Evolutionary conservation across 2,113 vertebrate species (phyloP).

Genomic region (Calyptommatus sinebrachiatus): DNA sequence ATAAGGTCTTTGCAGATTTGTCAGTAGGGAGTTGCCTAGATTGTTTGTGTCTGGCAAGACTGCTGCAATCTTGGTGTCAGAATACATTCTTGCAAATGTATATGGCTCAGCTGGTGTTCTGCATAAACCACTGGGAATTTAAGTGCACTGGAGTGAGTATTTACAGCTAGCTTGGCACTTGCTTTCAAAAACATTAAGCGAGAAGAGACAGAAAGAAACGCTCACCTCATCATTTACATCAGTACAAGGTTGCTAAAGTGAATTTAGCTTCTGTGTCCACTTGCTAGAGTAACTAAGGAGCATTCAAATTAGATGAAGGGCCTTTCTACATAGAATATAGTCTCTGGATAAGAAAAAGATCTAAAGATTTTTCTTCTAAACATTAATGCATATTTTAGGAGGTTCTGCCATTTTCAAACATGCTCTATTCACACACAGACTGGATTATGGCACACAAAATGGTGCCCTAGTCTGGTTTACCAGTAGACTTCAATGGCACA

Average conservation of each 20-base stretch:
- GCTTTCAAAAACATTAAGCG: conserved; percentile 36
- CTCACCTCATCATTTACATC: conserved; percentile 44
- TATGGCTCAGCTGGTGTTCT: conserved; percentile 38
- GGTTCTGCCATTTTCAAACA: too few relatives aligned
- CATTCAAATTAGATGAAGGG: conserved; percentile 55
- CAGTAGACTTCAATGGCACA: too few relatives aligned
- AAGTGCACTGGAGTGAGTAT: conserved; percentile 32
- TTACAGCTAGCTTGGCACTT: conserved; percentile 31
- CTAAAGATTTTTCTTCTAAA: too few relatives aligned
- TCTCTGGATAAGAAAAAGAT: too few relatives aligned
- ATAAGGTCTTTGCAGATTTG: not conserved
- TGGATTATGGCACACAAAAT: too few relatives aligned
- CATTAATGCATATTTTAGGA: too few relatives aligned
- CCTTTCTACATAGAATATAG: too few relatives aligned
- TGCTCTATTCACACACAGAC: too few relatives aligned
- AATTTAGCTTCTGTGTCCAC: conserved; percentile 71
- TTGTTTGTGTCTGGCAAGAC: conserved; percentile 7
- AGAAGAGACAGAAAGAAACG: not conserved
- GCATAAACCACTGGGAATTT: conserved; percentile 32
- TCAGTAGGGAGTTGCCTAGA: not conserved
- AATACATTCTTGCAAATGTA: conserved; percentile 41
- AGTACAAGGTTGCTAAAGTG: conserved; percentile 69
- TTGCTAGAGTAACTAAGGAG: conserved; percentile 62
- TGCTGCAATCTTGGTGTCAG: not conserved
- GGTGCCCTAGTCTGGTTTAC: too few relatives aligned